Evolutionary conservation across 23 tunicate genomes (phyloP), one percentile per base, ranked within the genome.

Genomic region (Oikopleura dioica): DNA sequence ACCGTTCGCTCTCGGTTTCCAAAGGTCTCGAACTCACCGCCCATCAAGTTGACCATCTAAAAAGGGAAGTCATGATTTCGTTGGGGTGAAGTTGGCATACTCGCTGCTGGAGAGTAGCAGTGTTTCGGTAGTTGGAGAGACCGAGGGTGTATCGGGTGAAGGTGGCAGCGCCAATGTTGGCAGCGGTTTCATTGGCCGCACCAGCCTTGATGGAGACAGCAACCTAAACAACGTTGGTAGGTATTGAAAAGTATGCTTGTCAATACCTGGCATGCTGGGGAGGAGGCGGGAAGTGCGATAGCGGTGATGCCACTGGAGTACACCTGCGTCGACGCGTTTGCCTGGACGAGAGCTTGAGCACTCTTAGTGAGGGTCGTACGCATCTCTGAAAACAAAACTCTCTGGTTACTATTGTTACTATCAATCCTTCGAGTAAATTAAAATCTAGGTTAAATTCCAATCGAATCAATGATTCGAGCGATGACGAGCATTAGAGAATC

Each of bases 71-170:
- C 21, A 9, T 44, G 55, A 44, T 21, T 9, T 44, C 9, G 55
- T 44, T 44, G 9, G 9, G 16, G 16, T 44, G 9, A 12, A 2
- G 16, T 28, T 23, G 2, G 26, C 72, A 12, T 63, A 63, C 72
- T 24, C 72, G 72, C 4, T 63, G 16, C 26, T 63, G 72, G 30
- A 63, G 33, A 63, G 26, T 4, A 2, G 32, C 30, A 2, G 72
- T 63, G 72, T 63, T 63, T 63, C 72, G 72, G 33, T 63, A 28
- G 72, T 63, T 63, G 33, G 30, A 12, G 16, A 63, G 26, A 12
- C 72, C 72, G 33, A 63, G 72, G 2, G 72, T 63, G 72, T 63
- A 63, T 63, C 72, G 29, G 72, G 72, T 63, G 72, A 63, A 63
- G 26, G 72, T 63, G 2, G 72, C 72, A 24, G 72, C 72, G 2